Evolutionary conservation across 2,888 invertebrate genomes (phyloP).

Genomic region (Loripinus fragilis): DNA sequence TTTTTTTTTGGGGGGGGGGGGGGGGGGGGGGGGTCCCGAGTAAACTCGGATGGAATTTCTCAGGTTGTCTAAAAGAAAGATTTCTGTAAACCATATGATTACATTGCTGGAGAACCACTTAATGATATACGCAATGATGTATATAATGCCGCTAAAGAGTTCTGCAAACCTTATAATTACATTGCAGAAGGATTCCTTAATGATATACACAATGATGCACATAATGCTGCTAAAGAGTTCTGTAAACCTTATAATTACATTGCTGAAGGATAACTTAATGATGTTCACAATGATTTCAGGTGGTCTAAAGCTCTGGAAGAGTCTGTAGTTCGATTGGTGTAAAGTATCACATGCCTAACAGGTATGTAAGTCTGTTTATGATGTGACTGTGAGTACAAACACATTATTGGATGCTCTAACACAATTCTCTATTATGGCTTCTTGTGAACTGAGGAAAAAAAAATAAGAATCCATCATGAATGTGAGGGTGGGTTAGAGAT

Average conservation of each 20-base stretch:
- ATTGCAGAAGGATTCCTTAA: no score
- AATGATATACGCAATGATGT: no score
- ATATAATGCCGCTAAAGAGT: slow-evolving; percentile 68
- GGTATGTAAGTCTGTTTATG: slow-evolving; percentile 48
- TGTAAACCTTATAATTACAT: slow-evolving; percentile 53
- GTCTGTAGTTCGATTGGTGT: slow-evolving; percentile 51
- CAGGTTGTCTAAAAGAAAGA: no score
- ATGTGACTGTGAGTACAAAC: slow-evolving; percentile 48
- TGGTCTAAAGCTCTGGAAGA: slow-evolving; percentile 58
- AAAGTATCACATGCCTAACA: slow-evolving; percentile 48
- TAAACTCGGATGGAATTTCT: no score
- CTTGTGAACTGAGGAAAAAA: slow-evolving; percentile 12
- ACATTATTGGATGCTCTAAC: slow-evolving; percentile 46
- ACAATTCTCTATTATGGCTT: slow-evolving; percentile 32
- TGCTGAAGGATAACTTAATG: slow-evolving; percentile 54
- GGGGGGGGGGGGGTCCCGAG: no score
- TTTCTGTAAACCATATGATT: no score
- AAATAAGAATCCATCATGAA: slow-evolving; percentile 17
- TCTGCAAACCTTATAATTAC: no score
- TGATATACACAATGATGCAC: slow-evolving; percentile 66
- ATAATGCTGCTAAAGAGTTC: slow-evolving; percentile 67
- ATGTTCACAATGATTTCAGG: slow-evolving; percentile 62
- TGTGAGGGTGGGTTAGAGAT: no score
- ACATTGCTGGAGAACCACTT: no score
- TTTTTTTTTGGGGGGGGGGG: no score